Base-by-base conservation (phyloP, 92 coral and sea anemone species). In the Parazoanthus swiftii region DNA sequence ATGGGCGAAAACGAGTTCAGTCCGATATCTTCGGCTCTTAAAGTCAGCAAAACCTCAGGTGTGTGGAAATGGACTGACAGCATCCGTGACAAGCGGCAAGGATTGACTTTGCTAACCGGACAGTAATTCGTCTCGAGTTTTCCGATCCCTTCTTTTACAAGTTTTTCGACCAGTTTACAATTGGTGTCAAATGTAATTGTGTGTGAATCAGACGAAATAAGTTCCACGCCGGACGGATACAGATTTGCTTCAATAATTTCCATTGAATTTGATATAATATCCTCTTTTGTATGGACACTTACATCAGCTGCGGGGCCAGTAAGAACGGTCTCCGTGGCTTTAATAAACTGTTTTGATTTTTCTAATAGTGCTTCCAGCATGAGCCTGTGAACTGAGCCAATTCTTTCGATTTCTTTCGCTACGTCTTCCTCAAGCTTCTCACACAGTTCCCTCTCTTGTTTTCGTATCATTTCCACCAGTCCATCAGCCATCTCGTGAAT, bases 1-100 rank as follows among this genome's bases (percentile, higher is more conserved):
- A 95, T 85, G 5, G 98, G 98, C 0, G 98, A 94, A 46, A 95
- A 95, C 25, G 95, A 93, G 26, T 93, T 96, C 48, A 95, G 80
- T 0, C 92, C 98, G 15, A 95, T 20, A 37, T 89, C 91, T n/a
- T 86, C 78, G 7, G 98, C 94, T 15, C 42, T 92, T 16, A 92
- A 23, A 0, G 94, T 92, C 35, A 92, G 48, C 26, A 86, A 74
- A 8, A 91, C 90, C 44, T 86, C 94, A 7, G 90, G 90, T 14
- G 94, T 88, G 50, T 88, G 81, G 79, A 92, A 92, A 36, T 89
- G 94, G 29, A 92, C 68, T 9, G 90, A 54, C 67, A 81, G 21
- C 88, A 89, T 80, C 65, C 88, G 50, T 71, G 94, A 54, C 48
- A 86, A 4, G 46, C 88, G 7, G 39, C 80, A 21, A 89, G 89